phyloP scores from a whole-genome alignment of 2,797 vertebrate species.

The Pseudochromis fuscus region DNA sequence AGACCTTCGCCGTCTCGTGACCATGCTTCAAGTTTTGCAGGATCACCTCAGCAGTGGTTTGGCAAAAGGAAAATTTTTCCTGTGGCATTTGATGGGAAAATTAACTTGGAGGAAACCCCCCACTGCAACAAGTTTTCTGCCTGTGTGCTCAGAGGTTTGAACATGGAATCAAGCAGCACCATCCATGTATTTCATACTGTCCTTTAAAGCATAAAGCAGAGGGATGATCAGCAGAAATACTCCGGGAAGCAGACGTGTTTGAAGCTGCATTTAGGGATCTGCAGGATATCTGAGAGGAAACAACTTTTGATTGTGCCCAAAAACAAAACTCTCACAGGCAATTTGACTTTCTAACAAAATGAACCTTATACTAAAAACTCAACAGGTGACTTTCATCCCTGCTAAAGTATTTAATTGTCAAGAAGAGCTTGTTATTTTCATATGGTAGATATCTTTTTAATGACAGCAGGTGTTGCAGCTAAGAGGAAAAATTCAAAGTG shows the following conservation, averaged over 20 bases:
- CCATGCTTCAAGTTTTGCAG: conserved; percentile 62
- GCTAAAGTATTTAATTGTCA: neutral
- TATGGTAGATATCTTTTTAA: neutral
- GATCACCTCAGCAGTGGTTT: conserved; percentile 47
- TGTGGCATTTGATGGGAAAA: conserved; percentile 58
- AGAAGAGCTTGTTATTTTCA: neutral
- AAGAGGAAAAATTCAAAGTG: too few species aligned
- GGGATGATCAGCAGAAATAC: conserved; percentile 35
- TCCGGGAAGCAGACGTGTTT: conserved; percentile 8
- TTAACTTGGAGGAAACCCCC: conserved; percentile 59
- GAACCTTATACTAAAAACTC: neutral
- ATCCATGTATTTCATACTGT: conserved; percentile 45
- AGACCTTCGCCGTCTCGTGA: conserved; percentile 53
- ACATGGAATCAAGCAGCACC: conserved; percentile 41
- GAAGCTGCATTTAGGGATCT: conserved; percentile 27
- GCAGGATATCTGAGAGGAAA: too few species aligned
- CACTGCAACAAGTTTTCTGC: conserved; percentile 49
- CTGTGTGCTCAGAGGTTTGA: conserved; percentile 43
- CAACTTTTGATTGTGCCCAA: neutral
- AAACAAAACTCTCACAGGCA: conserved; percentile 7
- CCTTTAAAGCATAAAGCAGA: conserved; percentile 37
- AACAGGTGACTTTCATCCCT: conserved; percentile 19
- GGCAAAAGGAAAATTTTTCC: conserved; percentile 41
- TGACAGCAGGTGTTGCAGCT: neutral
- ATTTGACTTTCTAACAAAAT: conserved; percentile 3